phyloP scores from a whole-genome alignment of 1,140 invertebrate genomes.

The Antheraea pernyi region DNA sequence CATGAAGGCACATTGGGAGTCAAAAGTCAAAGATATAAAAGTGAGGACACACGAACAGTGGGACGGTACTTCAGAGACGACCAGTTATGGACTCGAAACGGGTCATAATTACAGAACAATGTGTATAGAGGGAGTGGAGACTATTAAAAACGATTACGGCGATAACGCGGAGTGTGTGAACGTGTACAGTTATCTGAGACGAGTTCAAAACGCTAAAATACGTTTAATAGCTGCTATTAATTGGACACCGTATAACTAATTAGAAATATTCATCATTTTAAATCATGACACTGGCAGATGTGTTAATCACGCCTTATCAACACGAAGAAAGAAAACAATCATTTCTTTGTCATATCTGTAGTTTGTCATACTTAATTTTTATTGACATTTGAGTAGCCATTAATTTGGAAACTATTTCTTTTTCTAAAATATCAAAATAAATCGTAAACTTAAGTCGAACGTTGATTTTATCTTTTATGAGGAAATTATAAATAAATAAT shows the following conservation, averaged over 20 bases:
- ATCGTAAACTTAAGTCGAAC: no score
- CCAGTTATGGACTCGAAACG: constrained; percentile 49
- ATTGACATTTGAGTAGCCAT: no score
- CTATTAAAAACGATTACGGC: constrained; percentile 54
- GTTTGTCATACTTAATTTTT: no score
- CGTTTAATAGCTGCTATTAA: constrained; percentile 51
- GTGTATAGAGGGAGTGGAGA: constrained; percentile 53
- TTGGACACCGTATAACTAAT: constrained; percentile 42
- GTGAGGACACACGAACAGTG: constrained; percentile 60
- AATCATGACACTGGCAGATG: no score
- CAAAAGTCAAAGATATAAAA: constrained; percentile 37
- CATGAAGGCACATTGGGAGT: constrained; percentile 47
- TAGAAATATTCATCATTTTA: no score
- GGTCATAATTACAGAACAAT: constrained; percentile 60
- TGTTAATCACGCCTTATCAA: no score
- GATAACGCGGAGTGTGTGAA: constrained; percentile 48
- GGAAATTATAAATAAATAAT: no score
- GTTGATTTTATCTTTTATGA: no score
- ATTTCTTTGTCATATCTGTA: no score
- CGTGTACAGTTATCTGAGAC: constrained; percentile 53
- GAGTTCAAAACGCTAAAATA: constrained; percentile 39
- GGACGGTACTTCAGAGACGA: constrained; percentile 61
- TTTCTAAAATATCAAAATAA: no score
- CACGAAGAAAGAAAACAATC: no score
- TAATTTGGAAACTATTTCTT: no score